A percentile compares a stretch with the other conserved stretches of the same genome.
phyloP scores from a whole-genome alignment of 2,113 vertebrate genomes.

The Globicephala melas region DNA sequence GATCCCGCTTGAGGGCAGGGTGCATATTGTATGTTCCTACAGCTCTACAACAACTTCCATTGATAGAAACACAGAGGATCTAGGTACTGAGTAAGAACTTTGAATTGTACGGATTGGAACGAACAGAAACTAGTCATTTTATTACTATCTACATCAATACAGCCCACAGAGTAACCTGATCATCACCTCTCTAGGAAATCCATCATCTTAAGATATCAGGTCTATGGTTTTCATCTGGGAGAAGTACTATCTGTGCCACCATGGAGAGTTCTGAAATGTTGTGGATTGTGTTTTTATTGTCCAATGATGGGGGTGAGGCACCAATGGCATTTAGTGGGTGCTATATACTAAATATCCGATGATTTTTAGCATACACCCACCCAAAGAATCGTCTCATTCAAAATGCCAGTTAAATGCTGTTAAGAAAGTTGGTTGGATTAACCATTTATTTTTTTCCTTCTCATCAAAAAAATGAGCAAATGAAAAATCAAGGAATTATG shows the following conservation, averaged over 20 bases:
- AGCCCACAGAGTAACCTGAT: background rate
- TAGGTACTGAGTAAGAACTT: background rate
- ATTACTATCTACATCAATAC: background rate
- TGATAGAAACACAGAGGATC: background rate
- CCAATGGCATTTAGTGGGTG: background rate
- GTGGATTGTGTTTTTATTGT: background rate
- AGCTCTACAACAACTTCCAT: background rate
- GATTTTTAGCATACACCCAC: background rate
- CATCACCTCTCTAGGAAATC: background rate
- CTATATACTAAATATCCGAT: background rate
- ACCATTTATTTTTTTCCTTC: background rate
- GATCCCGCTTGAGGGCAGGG: background rate
- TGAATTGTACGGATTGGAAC: background rate
- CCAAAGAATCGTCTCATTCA: background rate
- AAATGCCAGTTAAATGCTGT: background rate
- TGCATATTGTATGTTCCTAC: background rate
- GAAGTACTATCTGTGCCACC: background rate
- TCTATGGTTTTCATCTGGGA: background rate
- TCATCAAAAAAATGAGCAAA: background rate
- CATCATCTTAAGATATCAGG: background rate
- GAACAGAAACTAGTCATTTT: background rate
- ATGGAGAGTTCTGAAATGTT: background rate
- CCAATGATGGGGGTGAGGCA: background rate
- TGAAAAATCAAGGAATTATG: background rate
- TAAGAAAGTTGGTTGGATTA: background rate